Percentiles rank a stretch among this genome's conserved stretches.
phyloP scores from a whole-genome alignment of 2,888 invertebrate genomes.

The Choreutis nemorana region DNA sequence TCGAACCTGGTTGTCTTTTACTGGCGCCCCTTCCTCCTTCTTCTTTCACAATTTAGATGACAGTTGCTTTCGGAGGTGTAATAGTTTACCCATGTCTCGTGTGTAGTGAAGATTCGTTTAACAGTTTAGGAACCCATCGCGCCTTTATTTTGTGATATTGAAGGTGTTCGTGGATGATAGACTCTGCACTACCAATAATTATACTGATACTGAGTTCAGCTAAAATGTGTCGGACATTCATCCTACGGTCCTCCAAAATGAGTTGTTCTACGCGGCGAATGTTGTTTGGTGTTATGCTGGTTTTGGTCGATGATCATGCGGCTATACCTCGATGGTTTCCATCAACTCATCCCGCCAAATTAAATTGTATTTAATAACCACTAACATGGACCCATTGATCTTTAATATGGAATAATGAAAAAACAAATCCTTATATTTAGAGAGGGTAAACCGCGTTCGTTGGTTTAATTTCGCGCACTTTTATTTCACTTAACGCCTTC shows the following conservation, averaged over 20 bases:
- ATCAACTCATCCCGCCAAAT: no score
- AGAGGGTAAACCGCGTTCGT: no score
- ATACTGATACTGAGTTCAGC: not conserved
- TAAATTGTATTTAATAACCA: no score
- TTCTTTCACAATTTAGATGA: not conserved
- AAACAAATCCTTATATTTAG: no score
- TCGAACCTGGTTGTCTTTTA: not conserved
- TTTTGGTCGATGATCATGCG: slow-evolving; percentile 2
- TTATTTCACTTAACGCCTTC: no score
- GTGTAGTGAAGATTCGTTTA: slow-evolving; percentile 3
- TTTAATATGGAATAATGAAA: no score
- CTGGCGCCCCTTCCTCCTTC: not conserved
- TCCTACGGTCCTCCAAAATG: not conserved
- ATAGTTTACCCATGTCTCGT: slow-evolving; percentile 4
- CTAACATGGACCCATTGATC: no score
- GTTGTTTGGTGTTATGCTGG: slow-evolving; percentile 1
- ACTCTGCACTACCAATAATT: slow-evolving; percentile 3
- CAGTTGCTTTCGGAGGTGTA: not conserved
- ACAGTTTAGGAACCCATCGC: not conserved
- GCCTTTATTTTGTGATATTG: slow-evolving; percentile 2
- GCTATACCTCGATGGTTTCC: slow-evolving; percentile 1
- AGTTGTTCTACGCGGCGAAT: not conserved
- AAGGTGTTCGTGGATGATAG: slow-evolving; percentile 5
- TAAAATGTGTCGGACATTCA: not conserved
- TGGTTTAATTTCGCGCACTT: no score